Percentiles rank a stretch among this genome's conserved stretches.
Conservation (phyloP, 2,797 vertebrate species). For the Crenichthys baileyi region DNA sequence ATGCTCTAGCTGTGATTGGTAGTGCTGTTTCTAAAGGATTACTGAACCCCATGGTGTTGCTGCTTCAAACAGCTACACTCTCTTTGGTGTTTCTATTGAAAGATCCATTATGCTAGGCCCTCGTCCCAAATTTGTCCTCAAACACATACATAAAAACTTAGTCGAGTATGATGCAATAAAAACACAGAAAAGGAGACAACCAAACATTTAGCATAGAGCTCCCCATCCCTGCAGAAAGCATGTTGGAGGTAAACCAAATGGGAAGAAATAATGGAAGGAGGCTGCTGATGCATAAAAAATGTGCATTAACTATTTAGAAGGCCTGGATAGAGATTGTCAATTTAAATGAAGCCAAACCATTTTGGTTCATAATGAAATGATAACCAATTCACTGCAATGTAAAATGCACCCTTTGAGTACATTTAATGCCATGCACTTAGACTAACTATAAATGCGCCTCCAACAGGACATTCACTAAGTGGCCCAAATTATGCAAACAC, state of each 20-base stretch:
- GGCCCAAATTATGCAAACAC: not conserved
- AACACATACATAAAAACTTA: constrained; percentile 26
- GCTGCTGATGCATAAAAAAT: constrained; percentile 64
- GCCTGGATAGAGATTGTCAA: constrained; percentile 35
- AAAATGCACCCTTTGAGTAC: constrained; percentile 6
- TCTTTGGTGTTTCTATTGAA: constrained; percentile 2
- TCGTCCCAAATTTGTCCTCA: constrained; percentile 27
- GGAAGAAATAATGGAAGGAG: constrained; percentile 55
- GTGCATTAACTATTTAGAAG: constrained; percentile 65
- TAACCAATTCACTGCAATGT: constrained; percentile 32
- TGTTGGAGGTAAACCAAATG: constrained; percentile 61
- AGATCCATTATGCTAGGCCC: constrained; percentile 22
- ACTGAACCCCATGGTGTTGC: not conserved
- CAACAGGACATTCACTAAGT: not conserved
- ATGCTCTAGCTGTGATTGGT: not conserved
- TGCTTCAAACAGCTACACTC: not conserved
- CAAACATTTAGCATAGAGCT: constrained; percentile 30
- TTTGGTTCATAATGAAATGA: constrained; percentile 49
- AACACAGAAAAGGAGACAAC: constrained; percentile 38
- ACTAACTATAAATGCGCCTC: not conserved
- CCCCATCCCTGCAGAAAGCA: constrained; percentile 36
- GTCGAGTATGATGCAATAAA: constrained; percentile 33
- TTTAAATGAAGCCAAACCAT: constrained; percentile 48
- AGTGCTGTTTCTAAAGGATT: not conserved
- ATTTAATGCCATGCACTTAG: not conserved